Percentiles rank a stretch among this genome's conserved stretches.
These are phyloP conservation scores for Pararge aegeria DNA, from an alignment of 1,140 invertebrate genomes.

Conservation along the genomic window DNA sequence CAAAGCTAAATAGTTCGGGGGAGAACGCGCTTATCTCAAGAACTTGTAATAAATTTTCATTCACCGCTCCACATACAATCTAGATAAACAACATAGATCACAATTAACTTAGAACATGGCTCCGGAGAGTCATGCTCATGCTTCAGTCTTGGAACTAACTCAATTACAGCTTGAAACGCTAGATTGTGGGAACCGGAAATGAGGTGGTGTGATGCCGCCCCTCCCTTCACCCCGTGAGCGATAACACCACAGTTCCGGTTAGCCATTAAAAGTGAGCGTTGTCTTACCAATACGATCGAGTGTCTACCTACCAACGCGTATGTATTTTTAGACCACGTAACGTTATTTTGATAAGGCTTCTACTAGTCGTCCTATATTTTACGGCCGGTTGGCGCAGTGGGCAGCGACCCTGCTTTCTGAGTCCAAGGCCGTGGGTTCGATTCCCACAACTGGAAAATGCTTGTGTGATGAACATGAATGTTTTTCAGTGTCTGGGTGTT, in stretches of 20 bases:
- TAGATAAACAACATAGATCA: background rate
- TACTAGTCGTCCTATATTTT: too few relatives aligned
- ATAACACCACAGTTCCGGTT: conserved; percentile 10
- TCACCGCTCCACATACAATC: background rate
- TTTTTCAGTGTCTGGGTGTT: too few relatives aligned
- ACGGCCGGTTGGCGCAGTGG: too few relatives aligned
- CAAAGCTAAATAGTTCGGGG: too few relatives aligned
- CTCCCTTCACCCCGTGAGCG: background rate
- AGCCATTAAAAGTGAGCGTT: conserved; percentile 1
- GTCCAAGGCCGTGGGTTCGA: too few relatives aligned
- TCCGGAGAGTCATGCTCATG: background rate
- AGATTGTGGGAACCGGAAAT: conserved; percentile 8
- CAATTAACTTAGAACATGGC: conserved; percentile 5
- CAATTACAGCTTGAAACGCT: conserved; percentile 3
- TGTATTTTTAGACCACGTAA: background rate
- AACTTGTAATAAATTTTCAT: background rate
- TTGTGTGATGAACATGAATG: too few relatives aligned
- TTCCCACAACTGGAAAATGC: too few relatives aligned
- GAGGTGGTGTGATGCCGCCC: background rate
- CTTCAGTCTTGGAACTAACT: conserved; percentile 6
- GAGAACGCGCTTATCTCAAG: too few relatives aligned
- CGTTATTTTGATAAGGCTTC: background rate
- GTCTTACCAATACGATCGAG: too few relatives aligned
- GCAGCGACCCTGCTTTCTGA: too few relatives aligned
- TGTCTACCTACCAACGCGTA: background rate